Evolutionary conservation across 2,113 vertebrate species (phyloP), one percentile per base, ranked within the genome.

Genomic region (Oryzias celebensis): DNA sequence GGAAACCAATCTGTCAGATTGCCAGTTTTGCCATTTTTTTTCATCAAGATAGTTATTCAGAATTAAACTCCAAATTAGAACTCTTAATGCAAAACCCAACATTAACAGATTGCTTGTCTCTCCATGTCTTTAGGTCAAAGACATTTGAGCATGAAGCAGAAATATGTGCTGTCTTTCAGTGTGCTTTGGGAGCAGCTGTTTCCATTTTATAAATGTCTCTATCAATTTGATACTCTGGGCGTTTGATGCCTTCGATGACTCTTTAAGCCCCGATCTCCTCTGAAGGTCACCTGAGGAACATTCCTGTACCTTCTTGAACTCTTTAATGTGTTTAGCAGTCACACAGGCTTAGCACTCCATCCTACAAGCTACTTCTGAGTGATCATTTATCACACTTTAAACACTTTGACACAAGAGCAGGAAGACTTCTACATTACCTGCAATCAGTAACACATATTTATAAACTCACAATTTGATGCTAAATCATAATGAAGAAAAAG

Each of bases 171-270:
- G 22, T 46, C 54, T 73, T 23, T 14, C 49, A 23, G 22, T 22
- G 22, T 45, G 36, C 52, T 67, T 46, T 66, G 15, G 71, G 48
- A 44, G 50, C 52, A 71, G 64, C 76, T 71, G 73, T 68, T 71
- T 76, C 68, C 62, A 73, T 52, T 68, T 56, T 24, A 44, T 64
- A 48, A 77, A 72, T 24, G n/a, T 4, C 14, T 22, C 14, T 41
- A 86, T 81, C 61, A 74, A 83, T 81, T 42, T 78, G 68, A 83
- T 62, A 79, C 52, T 49, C 52, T 53, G 52, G 44, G 58, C 57
- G 31, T 56, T 63, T 64, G 45, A 69, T 72, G 54, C 28, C 36
- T 28, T 53, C 42, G 28, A 60, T 69, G 49, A 53, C 62, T 62
- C 48, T 49, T 70, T 71, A 52, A 62, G 54, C 43, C 12, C 41